Evolutionary conservation across 2,113 vertebrate species (phyloP).

Genomic region (Takifugu bimaculatus): DNA sequence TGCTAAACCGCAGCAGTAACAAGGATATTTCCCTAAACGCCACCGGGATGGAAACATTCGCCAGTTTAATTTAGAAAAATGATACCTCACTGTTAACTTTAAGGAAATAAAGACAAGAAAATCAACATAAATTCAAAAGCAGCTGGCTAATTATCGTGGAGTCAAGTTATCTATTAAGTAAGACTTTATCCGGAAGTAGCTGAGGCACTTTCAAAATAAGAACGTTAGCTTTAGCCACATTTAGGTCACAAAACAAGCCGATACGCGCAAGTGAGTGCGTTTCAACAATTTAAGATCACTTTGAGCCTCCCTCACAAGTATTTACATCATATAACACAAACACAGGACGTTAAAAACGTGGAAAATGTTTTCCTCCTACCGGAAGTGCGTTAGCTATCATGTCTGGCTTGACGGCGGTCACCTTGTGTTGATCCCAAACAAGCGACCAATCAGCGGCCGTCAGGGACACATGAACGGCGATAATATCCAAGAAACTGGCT

Average conservation of each 20-base stretch:
- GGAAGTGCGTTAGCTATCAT: background rate
- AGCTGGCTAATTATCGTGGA: too few relatives aligned
- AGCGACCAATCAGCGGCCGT: constrained; percentile 67
- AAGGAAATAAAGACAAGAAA: too few relatives aligned
- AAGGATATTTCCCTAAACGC: too few relatives aligned
- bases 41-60: too few relatives aligned
- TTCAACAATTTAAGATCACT: accelerated
- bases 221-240: accelerated
- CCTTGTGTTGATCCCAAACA: constrained; percentile 60
- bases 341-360: background rate
- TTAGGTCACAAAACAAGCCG: background rate
- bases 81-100: too few relatives aligned
- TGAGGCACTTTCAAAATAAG: constrained; percentile 40
- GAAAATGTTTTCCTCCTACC: background rate
- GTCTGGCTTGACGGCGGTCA: constrained; percentile 38
- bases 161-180: background rate
- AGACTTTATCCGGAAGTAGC: constrained; percentile 7
- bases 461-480: constrained; percentile 53
- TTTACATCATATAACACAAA: too few relatives aligned
- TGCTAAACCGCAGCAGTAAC: too few relatives aligned
- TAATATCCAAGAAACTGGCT: constrained; percentile 39
- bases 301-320: too few relatives aligned
- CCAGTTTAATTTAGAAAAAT: too few relatives aligned
- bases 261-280: accelerated
- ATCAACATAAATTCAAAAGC: too few relatives aligned